phyloP scores from a whole-genome alignment of 2,113 vertebrate genomes.

The Epinephelus lanceolatus region DNA sequence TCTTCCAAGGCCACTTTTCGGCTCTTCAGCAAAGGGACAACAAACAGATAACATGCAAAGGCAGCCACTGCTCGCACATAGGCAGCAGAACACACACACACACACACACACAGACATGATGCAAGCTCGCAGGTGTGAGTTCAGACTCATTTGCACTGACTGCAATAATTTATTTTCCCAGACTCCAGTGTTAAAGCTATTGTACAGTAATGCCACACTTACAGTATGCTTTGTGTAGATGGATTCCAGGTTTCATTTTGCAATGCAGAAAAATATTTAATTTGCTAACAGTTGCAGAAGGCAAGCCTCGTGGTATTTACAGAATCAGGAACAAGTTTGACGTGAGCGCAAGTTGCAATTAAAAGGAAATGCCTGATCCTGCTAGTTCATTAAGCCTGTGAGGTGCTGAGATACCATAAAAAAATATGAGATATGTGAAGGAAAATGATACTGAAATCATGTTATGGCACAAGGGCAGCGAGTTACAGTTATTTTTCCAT shows the following conservation, averaged over 20 bases:
- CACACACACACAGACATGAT: not conserved
- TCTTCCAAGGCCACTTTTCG: slow-evolving; percentile 52
- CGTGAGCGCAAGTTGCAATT: not conserved
- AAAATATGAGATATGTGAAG: not conserved
- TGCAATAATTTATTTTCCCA: not conserved
- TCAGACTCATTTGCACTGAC: slow-evolving; percentile 9
- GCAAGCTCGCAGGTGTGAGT: not conserved
- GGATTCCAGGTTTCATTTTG: slow-evolving; percentile 14
- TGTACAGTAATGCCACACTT: slow-evolving; percentile 10
- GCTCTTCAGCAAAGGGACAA: slow-evolving; percentile 50
- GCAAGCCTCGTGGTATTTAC: not conserved
- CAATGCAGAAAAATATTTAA: slow-evolving; percentile 30
- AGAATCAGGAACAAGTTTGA: not conserved
- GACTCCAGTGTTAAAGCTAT: slow-evolving; percentile 1
- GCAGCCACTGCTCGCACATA: not conserved
- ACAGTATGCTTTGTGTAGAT: slow-evolving; percentile 22
- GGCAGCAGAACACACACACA: slow-evolving; percentile 6
- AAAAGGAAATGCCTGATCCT: not conserved
- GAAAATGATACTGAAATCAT: not conserved
- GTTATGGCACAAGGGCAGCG: not conserved
- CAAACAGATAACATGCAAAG: slow-evolving; percentile 42
- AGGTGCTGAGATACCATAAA: not conserved
- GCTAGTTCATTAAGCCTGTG: not conserved
- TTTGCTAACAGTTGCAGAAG: slow-evolving; percentile 1
- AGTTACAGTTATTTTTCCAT: no score